phyloP scores from a whole-genome alignment of 2,888 invertebrate species.

The Nomada lathburiana region DNA sequence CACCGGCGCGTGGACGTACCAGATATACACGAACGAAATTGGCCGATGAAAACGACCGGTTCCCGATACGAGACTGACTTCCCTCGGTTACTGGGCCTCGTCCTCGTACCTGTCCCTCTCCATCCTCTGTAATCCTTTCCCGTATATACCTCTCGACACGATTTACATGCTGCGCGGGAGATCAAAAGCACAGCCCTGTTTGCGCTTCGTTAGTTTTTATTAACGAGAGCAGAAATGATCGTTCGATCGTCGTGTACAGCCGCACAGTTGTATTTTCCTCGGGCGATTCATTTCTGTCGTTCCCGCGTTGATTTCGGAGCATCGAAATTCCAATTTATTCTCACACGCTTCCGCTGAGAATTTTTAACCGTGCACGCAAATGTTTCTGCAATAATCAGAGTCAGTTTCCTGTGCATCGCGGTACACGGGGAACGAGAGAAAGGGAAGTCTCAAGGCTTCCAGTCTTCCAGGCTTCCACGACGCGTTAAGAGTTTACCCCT shows the following conservation, averaged over 20 bases:
- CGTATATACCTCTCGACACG: neutral
- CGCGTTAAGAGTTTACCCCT: conserved; percentile 68
- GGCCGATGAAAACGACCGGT: conserved; percentile 62
- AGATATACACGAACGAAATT: conserved; percentile 58
- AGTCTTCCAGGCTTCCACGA: conserved; percentile 48
- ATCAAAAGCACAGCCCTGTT: conserved; percentile 60
- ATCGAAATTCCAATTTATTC: too few species aligned
- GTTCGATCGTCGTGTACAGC: conserved; percentile 31
- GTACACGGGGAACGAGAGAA: conserved; percentile 7
- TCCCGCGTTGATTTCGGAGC: neutral
- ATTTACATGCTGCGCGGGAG: conserved; percentile 44
- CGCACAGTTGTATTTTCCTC: neutral
- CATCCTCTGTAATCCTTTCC: neutral
- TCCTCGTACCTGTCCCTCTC: neutral
- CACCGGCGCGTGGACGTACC: conserved; percentile 19
- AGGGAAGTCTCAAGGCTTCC: conserved; percentile 55
- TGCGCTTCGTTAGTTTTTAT: conserved; percentile 44
- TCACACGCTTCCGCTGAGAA: too few species aligned
- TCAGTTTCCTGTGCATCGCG: conserved; percentile 34
- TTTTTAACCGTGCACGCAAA: too few species aligned
- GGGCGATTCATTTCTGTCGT: neutral
- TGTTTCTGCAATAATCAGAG: conserved; percentile 30
- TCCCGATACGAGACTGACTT: conserved; percentile 51
- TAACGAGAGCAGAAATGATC: conserved; percentile 22
- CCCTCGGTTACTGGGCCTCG: conserved; percentile 40